Evolutionary conservation across 1,140 invertebrate genomes (phyloP), one percentile per base, ranked within the genome.

Genomic region (Trachelipus rathkii): DNA sequence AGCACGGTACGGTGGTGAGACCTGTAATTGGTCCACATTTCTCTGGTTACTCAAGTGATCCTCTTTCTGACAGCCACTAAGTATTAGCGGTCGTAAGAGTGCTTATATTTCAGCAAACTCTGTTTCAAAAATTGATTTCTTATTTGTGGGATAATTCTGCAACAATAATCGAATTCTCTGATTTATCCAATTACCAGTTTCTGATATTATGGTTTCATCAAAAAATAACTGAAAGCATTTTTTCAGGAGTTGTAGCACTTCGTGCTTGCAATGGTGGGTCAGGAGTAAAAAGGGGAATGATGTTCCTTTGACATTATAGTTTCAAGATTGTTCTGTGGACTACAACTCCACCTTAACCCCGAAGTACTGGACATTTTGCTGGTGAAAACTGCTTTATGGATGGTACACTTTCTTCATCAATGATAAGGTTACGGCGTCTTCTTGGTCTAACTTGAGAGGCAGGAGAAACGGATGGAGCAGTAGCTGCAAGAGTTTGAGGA

Each of bases 221-320:
- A 76, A 73, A 71, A 76, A 71, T 24, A 76, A 44, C 15, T 45
- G 43, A 60, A 73, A 76, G 24, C 68, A 71, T 43, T 76, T 21
- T 33, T 44, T 76, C 74, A 15, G 74, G n/a, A n/a, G 74, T 50
- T 23, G 69, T 71, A n/a, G 21, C 60, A 66, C 21, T 23, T 23
- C 21, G 60, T 23, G 60, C 60, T 23, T 66, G 15, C 60, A n/a
- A 23, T n/a, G 60, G 1, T 23, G 60, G 60, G 15, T 7, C 60
- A n/a, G 60, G 60, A 66, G 21, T 66, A 7, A n/a, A 66, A n/a
- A 5, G 15, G 21, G 60, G 15, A n/a, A 66, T 66, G 15, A 66
- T 66, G 21, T 66, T 33, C 33, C 33, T 33, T 33, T 33, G 33
- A 33, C 33, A 33, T 33, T 33, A 1, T 6, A 33, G 33, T 33